Conservation (phyloP, 2,113 vertebrate species). For the Nestor notabilis region DNA sequence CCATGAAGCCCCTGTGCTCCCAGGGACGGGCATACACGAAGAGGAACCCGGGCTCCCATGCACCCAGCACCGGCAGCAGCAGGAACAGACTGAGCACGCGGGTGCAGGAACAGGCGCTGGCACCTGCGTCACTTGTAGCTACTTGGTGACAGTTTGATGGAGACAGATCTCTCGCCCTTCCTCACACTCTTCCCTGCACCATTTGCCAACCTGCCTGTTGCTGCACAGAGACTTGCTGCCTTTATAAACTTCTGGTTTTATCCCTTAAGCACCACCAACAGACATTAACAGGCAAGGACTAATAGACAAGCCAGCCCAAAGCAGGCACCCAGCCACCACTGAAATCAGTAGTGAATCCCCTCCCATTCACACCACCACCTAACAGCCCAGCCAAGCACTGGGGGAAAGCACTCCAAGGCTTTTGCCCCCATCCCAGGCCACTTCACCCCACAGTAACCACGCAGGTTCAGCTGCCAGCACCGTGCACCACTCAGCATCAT, state of each 20-base stretch:
- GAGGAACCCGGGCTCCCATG: not conserved
- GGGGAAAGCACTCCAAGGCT: fast-evolving
- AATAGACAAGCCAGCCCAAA: not conserved
- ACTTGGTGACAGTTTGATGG: not conserved
- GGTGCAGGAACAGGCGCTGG: not conserved
- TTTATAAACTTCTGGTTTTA: not conserved
- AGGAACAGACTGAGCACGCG: not conserved
- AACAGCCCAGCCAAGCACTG: not conserved
- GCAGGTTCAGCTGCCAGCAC: fast-evolving
- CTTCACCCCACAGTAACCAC: not conserved
- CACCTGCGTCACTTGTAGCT: not conserved
- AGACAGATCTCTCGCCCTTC: not conserved
- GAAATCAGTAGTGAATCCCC: fast-evolving
- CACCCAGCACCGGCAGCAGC: not conserved
- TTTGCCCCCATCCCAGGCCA: fast-evolving
- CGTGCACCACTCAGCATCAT: fast-evolving
- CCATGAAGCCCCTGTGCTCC: not conserved
- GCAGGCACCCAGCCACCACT: not conserved
- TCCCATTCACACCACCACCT: too few relatives aligned
- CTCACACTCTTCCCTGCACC: not conserved
- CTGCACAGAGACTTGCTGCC: not conserved
- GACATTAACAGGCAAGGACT: not conserved
- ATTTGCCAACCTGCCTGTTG: not conserved
- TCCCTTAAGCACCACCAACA: not conserved
- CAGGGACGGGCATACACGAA: fast-evolving